Evolutionary conservation across 2,113 vertebrate genomes (phyloP), one percentile per base, ranked within the genome.

Genomic region (Peromyscus leucopus): DNA sequence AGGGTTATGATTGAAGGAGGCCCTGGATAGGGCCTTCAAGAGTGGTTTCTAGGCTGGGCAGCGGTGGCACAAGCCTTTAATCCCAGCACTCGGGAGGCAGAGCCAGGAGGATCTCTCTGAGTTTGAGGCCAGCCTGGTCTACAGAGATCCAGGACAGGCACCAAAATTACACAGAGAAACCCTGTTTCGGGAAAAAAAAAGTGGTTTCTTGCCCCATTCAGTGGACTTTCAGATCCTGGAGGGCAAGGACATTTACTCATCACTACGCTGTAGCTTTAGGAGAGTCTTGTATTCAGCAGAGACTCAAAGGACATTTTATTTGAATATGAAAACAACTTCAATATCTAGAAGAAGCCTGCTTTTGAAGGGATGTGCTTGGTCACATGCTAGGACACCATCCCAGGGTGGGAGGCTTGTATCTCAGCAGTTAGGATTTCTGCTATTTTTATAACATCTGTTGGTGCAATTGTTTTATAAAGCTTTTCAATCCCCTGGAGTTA

Each of bases 361-460:
- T 11, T 33, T 9, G 80, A 86, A 39, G 39, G 48, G 92, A 17
- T 12, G 15, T 65, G 57, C 83, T 74, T 13, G 33, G 26, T 48
- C 63, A 39, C 72, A 0, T 3, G 4, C 48, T 36, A n/a, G 82
- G 11, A 22, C 6, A 15, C 31, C 28, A 16, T 0, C 36, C 59
- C 51, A 36, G 12, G 24, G 9, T 3, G 7, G 57, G 69, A 63
- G 48, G 26, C 55, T 65, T 33, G 90, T 11, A 22, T 11, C 39
- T 17, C 57, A 7, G 76, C 31, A 33, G 19, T 15, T 51, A 12
- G 31, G 12, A 13, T 48, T 55, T 11, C 0, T 22, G 7, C 21
- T 61, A 4, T 42, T 46, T 16, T 16, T 10, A 5, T 3, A 2
- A 55, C 51, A 21, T 11, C 15, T 79, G 19, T 67, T 75, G 19